phyloP scores from a whole-genome alignment of 30 jellyfish, hydroid and myxozoan genomes.

The Phacellophora camtschatica region DNA sequence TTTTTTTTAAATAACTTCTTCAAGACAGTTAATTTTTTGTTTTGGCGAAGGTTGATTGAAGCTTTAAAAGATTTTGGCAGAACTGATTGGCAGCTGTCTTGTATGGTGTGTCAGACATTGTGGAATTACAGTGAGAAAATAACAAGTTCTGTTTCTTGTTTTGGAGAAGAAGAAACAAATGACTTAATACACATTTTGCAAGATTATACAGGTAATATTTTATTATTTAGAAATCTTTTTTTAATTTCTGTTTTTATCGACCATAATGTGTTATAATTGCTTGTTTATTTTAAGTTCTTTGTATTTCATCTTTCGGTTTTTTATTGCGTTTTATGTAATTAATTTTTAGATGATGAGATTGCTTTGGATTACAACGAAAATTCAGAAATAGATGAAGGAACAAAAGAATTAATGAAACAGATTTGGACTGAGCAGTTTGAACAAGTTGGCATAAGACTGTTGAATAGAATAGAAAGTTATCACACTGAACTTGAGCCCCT shows the following conservation, averaged over 20 bases:
- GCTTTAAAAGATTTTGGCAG: slow-evolving; percentile 83
- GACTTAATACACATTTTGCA: slow-evolving; percentile 63
- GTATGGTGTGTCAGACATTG: slow-evolving; percentile 84
- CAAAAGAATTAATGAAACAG: slow-evolving; percentile 44
- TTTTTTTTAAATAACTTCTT: too few relatives aligned
- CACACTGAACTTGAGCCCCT: slow-evolving; percentile 82
- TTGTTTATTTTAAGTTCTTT: too few relatives aligned
- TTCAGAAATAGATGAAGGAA: slow-evolving; percentile 50
- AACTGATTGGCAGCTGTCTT: slow-evolving; percentile 93
- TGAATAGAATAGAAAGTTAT: slow-evolving; percentile 37
- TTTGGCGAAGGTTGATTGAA: slow-evolving; percentile 74
- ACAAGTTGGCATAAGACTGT: slow-evolving; percentile 65
- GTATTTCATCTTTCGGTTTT: background rate
- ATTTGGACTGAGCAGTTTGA: slow-evolving; percentile 80
- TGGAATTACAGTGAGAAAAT: slow-evolving; percentile 91
- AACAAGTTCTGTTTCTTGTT: slow-evolving; percentile 61
- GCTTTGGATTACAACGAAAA: slow-evolving; percentile 62
- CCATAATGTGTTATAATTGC: too few relatives aligned
- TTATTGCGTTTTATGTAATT: background rate
- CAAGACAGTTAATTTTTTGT: too few relatives aligned
- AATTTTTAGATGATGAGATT: slow-evolving; percentile 57
- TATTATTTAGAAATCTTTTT: background rate
- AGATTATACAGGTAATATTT: slow-evolving; percentile 62
- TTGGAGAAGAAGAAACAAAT: slow-evolving; percentile 81
- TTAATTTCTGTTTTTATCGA: too few relatives aligned